Evolutionary conservation across 2,888 invertebrate genomes (phyloP).

Genomic region (Agrochola litura): DNA sequence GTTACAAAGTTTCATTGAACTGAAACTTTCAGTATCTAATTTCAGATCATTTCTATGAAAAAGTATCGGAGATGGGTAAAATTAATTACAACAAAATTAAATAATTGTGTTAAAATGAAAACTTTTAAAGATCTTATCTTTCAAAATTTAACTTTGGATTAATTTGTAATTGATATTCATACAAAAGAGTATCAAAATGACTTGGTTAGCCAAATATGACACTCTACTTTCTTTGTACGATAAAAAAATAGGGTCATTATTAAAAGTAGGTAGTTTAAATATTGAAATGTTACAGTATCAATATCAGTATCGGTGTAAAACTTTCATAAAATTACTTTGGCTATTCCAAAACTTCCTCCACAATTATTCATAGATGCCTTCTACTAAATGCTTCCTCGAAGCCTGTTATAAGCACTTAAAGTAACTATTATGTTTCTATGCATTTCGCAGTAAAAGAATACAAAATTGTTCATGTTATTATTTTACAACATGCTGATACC

Average conservation of each 20-base stretch:
- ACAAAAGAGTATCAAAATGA: not conserved
- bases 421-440: not conserved
- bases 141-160: not conserved
- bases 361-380: not conserved
- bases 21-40: conserved; percentile 20
- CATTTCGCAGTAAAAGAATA: not conserved
- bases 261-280: not conserved
- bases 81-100: conserved; percentile 13
- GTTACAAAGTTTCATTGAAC: conserved; percentile 26
- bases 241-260: not conserved
- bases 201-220: not conserved
- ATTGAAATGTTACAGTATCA: not conserved
- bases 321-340: not conserved
- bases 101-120: not conserved
- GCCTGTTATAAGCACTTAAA: not conserved
- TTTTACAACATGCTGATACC: conserved; percentile 13
- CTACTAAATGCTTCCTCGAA: not conserved
- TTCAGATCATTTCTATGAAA: conserved; percentile 17
- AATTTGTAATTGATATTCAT: not conserved
- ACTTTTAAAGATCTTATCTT: not conserved
- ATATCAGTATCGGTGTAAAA: not conserved
- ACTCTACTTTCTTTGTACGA: not conserved
- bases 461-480: not conserved
- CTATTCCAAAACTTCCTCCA: not conserved
- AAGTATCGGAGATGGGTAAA: not conserved